Base-by-base conservation (phyloP, 2,113 vertebrate genomes). In the Colinus virginianus region DNA sequence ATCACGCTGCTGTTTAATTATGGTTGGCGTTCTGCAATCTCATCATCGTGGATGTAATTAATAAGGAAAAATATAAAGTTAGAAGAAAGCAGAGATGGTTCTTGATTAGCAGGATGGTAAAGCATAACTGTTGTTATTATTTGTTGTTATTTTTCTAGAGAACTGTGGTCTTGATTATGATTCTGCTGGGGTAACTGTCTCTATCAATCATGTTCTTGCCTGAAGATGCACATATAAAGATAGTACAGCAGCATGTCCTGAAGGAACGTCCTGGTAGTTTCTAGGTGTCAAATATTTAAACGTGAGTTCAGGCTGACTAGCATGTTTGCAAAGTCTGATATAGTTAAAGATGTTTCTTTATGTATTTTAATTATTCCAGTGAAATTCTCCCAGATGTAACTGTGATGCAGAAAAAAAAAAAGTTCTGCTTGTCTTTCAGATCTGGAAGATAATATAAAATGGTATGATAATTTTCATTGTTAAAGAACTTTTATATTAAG, bases 111-210 rank as follows among this genome's bases (percentile, higher is more conserved):
- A 72, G 49, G 62, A 26, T 76, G 79, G 87, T 87, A 89, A 90
- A 89, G 42, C 20, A 45, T 68, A 74, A 40, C 74, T 64, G 67
- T 78, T 77, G 48, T 72, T 78, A 84, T 91, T 91, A 76, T 90
- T 93, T 93, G 40, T 7, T 89, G 63, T 87, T 77, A 79, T 94
- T 95, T 90, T 92, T 93, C 90, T 46, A 89, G 90, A 95, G 95
- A 25, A 84, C 55, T 58, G 63, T 2, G 4, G 59, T 87, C 74
- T 90, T 84, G 78, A 95, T 95, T 96, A 84, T n/a, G 75, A 95
- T 94, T 94, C 94, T 0, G 1, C 76, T 90, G 63, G 2, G 6
- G 55, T 94, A 93, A 87, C 68, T 87, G 67, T 74, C 82, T 92
- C 81, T 89, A 80, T 94, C 84, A 92, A 82, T 96, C 89, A 92